phyloP scores from a whole-genome alignment of 1,140 invertebrate species.

The Ceratoteleas bidentatus region DNA sequence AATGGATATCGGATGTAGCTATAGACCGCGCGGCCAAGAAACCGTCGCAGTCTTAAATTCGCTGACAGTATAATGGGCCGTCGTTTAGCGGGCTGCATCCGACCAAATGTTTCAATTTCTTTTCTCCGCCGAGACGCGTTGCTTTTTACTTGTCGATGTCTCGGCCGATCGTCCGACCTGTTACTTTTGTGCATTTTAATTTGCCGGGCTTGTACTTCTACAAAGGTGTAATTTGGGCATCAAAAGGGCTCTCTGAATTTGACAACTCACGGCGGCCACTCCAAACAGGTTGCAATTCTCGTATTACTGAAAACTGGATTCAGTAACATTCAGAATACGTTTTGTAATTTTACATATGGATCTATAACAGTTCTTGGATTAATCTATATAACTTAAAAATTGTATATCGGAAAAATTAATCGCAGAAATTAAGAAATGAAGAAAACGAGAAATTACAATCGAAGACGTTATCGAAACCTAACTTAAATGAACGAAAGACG shows the following conservation, averaged over 20 bases:
- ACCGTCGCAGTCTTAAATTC: constrained; percentile 55
- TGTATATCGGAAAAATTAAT: too few species aligned
- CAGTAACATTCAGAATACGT: too few species aligned
- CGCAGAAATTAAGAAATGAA: too few species aligned
- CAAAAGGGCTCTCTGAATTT: constrained; percentile 51
- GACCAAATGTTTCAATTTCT: constrained; percentile 33
- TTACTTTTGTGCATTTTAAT: constrained; percentile 60
- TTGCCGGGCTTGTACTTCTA: constrained; percentile 54
- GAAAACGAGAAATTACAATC: too few species aligned
- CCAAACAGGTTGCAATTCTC: constrained; percentile 51
- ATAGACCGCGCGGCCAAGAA: constrained; percentile 41
- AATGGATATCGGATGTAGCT: constrained; percentile 57
- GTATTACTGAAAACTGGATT: not conserved
- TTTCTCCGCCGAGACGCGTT: not conserved
- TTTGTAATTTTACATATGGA: too few species aligned
- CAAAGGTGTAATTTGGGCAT: constrained; percentile 54
- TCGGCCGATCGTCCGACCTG: constrained; percentile 23
- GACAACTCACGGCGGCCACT: constrained; percentile 30
- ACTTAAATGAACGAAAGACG: too few species aligned
- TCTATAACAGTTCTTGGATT: too few species aligned
- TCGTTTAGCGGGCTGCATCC: constrained; percentile 41
- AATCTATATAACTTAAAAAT: too few species aligned
- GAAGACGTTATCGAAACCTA: too few species aligned
- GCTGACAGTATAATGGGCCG: constrained; percentile 54
- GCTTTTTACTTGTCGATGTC: constrained; percentile 11